These are phyloP conservation scores for Cerceris ruficornis DNA, from an alignment of 2,888 invertebrate genomes.

Conservation along the genomic window DNA sequence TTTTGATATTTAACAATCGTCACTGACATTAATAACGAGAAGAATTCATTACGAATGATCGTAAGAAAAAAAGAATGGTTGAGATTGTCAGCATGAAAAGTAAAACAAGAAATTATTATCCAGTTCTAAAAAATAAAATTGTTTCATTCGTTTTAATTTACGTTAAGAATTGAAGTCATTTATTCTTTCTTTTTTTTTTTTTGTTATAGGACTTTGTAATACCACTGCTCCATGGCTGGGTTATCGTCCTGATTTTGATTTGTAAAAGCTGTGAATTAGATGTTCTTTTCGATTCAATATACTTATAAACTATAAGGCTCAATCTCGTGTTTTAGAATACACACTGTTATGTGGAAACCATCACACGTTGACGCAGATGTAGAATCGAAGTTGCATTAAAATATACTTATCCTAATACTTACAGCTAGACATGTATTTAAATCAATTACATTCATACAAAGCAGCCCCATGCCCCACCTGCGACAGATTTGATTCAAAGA, in stretches of 20 bases:
- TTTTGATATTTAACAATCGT: constrained; percentile 18
- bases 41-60: constrained; percentile 37
- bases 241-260: constrained; percentile 64
- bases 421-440: constrained; percentile 67
- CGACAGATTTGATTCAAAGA: constrained; percentile 64
- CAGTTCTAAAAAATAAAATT: constrained; percentile 35
- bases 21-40: constrained; percentile 34
- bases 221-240: constrained; percentile 59
- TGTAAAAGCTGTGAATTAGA: constrained; percentile 54
- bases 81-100: constrained; percentile 38
- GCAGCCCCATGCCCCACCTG: constrained; percentile 72
- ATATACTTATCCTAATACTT: constrained; percentile 71
- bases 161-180: constrained; percentile 9
- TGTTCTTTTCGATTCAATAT: constrained; percentile 50
- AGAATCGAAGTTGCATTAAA: constrained; percentile 66
- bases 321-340: constrained; percentile 66
- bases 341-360: constrained; percentile 61
- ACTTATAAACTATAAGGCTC: constrained; percentile 68
- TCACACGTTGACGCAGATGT: constrained; percentile 64
- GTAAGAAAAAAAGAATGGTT: constrained; percentile 26
- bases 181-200: constrained; percentile 1
- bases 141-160: constrained; percentile 4
- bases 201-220: constrained; percentile 31
- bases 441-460: constrained; percentile 67
- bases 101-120: constrained; percentile 24